Conservation (phyloP, 2,113 vertebrate species). For the Ptilorrhoa leucosticta region DNA sequence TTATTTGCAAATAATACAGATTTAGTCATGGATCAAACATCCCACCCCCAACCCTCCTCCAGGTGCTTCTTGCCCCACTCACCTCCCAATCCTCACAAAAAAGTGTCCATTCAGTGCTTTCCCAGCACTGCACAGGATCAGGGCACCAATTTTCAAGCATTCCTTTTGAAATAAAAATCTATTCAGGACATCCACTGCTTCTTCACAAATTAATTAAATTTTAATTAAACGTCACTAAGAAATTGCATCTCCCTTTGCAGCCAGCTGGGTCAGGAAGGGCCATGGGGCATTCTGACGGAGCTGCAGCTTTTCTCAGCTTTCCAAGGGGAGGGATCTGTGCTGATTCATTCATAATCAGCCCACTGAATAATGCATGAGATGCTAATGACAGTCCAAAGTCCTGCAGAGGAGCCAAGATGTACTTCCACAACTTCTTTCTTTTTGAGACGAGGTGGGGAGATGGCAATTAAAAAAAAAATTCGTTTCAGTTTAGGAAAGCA, state of each 20-base stretch:
- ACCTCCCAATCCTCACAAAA: background rate
- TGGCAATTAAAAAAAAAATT: background rate
- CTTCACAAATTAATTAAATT: conserved; percentile 10
- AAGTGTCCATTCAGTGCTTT: background rate
- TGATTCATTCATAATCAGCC: conserved; percentile 23
- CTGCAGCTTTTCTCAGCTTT: background rate
- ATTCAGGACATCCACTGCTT: background rate
- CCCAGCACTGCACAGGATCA: background rate
- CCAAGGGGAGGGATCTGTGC: background rate
- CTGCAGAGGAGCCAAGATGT: background rate
- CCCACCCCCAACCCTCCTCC: background rate
- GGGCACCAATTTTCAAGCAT: background rate
- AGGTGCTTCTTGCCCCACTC: background rate
- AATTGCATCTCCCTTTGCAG: background rate
- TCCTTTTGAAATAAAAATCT: conserved; percentile 7
- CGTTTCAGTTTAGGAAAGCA: background rate
- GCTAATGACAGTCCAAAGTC: background rate
- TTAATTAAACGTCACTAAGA: conserved; percentile 7
- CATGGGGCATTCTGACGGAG: background rate
- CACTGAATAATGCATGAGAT: background rate
- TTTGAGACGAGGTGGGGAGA: background rate
- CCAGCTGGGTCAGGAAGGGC: background rate
- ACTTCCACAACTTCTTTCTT: background rate
- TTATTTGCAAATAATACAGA: background rate
- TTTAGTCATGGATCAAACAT: background rate